These are phyloP conservation scores for Leguminivora glycinivorella DNA, from an alignment of 1,140 invertebrate genomes.

Conservation along the genomic window DNA sequence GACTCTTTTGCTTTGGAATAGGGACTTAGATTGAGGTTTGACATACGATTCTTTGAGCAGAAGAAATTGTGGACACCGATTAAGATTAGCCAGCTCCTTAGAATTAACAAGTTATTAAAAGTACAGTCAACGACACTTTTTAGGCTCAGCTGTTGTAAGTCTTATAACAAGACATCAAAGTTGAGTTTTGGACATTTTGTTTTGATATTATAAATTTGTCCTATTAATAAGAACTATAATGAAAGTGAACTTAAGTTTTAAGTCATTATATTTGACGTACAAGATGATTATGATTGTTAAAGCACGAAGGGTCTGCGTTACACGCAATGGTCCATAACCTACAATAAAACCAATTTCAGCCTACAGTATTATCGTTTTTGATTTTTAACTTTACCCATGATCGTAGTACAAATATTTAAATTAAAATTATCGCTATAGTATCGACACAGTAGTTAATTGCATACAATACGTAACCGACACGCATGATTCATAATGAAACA, in stretches of 20 bases:
- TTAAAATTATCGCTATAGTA: too few species aligned
- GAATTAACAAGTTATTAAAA: slow-evolving; percentile 2
- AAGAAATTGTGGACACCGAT: background rate
- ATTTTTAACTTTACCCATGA: too few species aligned
- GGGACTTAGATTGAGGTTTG: background rate
- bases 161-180: too few species aligned
- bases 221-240: background rate
- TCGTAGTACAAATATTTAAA: too few species aligned
- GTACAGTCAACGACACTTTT: background rate
- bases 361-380: too few species aligned
- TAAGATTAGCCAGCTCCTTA: background rate
- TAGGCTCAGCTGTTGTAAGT: too few species aligned
- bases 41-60: background rate
- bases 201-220: background rate
- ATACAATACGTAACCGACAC: background rate
- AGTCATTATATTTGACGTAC: too few species aligned
- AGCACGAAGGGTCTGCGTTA: too few species aligned
- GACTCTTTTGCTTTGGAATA: background rate
- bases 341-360: too few species aligned
- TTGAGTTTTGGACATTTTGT: too few species aligned
- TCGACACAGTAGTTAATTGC: background rate
- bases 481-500: background rate
- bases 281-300: too few species aligned
- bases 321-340: too few species aligned
- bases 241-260: background rate